Base-by-base conservation (phyloP, 2,888 invertebrate genomes). In the Drepana falcataria region DNA sequence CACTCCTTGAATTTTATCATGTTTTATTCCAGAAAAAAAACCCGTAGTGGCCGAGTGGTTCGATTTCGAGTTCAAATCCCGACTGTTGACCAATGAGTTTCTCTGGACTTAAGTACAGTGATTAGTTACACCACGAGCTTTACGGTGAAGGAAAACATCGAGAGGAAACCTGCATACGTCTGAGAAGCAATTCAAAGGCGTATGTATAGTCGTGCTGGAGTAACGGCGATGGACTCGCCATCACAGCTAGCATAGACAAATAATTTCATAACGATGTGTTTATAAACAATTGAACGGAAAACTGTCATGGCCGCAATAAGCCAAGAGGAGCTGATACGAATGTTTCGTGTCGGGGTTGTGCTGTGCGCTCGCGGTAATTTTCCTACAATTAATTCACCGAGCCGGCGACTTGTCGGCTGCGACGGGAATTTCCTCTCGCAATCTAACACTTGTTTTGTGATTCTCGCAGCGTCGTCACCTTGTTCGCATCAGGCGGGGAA, bases 401-500 rank as follows among this genome's bases (percentile, higher is more conserved):
- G 58, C 53, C 21, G 21, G 52, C 54, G 53, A 57, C 55, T 60
- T 49, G 57, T 54, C 57, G 58, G 34, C 47, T 35, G 47, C 61
- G 48, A 54, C 48, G 73, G 73, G 71, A 72, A 69, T 66, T 77
- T 75, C 77, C 75, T 71, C 61, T 67, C 68, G 61, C 66, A 69
- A 58, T 66, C 58, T 59, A 60, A 56, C 54, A 55, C 41, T 60
- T 55, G 54, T 57, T 55, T 47, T n/a, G 52, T 54, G 48, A 35
- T 47, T 40, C 41, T 40, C 41, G 47, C 53, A 54, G 56, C 55
- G 48, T 55, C 48, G 57, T 52, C 54, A 56, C 63, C 63, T 63
- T 52, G 55, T 49, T 47, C 53, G 51, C 51, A 51, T 35, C 56
- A 54, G 21, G 21, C 56, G 57, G 61, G 59, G 57, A 60, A 61